Conservation (phyloP, 2,888 invertebrate genomes). For the Malacosoma neustria region DNA sequence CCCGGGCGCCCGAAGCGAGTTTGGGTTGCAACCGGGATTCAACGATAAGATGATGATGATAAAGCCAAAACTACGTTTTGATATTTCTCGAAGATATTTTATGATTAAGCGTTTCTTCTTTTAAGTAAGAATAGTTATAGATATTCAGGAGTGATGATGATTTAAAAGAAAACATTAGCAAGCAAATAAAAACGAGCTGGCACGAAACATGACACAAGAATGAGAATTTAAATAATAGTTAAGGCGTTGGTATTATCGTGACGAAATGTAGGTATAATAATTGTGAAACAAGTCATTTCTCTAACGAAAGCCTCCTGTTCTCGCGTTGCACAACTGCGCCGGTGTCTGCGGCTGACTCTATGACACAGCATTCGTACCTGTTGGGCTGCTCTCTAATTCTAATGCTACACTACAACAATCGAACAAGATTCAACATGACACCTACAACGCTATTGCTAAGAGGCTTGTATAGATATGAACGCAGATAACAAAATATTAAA, state of each 20-base stretch:
- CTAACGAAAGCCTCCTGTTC: constrained; percentile 57
- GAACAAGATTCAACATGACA: constrained; percentile 4
- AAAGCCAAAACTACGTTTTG: too few relatives aligned
- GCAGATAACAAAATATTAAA: too few relatives aligned
- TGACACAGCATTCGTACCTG: constrained; percentile 21
- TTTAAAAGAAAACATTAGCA: too few relatives aligned
- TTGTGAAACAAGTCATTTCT: constrained; percentile 64
- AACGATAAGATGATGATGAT: too few relatives aligned
- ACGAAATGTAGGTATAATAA: constrained; percentile 36
- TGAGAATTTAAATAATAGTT: constrained; percentile 29
- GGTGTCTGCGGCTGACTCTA: constrained; percentile 12
- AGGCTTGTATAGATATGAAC: too few relatives aligned
- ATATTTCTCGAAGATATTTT: too few relatives aligned
- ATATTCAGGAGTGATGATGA: too few relatives aligned
- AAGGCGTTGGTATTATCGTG: constrained; percentile 42
- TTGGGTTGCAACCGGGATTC: too few relatives aligned
- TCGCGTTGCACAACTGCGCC: constrained; percentile 27
- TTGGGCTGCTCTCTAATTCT: constrained; percentile 19
- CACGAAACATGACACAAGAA: constrained; percentile 16
- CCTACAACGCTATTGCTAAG: constrained; percentile 1
- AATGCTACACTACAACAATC: constrained; percentile 14
- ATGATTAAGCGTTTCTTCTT: too few relatives aligned
- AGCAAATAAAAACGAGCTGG: constrained; percentile 13
- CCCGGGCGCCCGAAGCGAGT: too few relatives aligned
- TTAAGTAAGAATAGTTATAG: too few relatives aligned